Percentiles rank a stretch among this genome's conserved stretches.
Evolutionary conservation across 64 coral and sea anemone genomes (phyloP).

Genomic region (Stichodactyla helianthus): DNA sequence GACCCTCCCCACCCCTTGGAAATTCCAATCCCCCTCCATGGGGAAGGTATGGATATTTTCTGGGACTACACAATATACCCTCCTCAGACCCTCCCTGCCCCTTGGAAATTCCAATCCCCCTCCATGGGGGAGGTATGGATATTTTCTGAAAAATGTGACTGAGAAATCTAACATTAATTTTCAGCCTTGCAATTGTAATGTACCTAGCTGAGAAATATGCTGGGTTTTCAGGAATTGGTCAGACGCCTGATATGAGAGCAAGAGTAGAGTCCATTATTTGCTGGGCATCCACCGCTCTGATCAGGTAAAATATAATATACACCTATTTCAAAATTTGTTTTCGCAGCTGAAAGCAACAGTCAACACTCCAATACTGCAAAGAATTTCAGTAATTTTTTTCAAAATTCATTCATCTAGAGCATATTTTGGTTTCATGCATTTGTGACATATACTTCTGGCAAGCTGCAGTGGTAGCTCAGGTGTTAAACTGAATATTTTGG

Average conservation of each 20-base stretch:
- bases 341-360: background rate
- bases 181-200: constrained; percentile 62
- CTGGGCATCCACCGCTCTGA: constrained; percentile 58
- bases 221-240: constrained; percentile 56
- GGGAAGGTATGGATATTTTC: background rate
- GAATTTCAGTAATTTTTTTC: too few relatives aligned
- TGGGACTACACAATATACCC: background rate
- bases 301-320: constrained; percentile 35
- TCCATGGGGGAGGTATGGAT: too few relatives aligned
- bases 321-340: too few relatives aligned
- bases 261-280: constrained; percentile 61
- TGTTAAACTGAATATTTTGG: too few relatives aligned
- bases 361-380: background rate
- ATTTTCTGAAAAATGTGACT: background rate
- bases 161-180: background rate
- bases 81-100: too few relatives aligned
- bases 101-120: too few relatives aligned
- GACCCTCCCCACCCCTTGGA: background rate
- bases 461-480: too few relatives aligned
- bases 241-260: constrained; percentile 46
- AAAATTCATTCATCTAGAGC: too few relatives aligned
- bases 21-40: background rate
- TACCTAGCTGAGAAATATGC: constrained; percentile 77
- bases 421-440: too few relatives aligned
- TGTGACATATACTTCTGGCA: too few relatives aligned